A percentile compares a stretch with the other conserved stretches of the same genome.
Evolutionary conservation across 2,113 vertebrate species (phyloP).

Genomic region (Ursus arctos): DNA sequence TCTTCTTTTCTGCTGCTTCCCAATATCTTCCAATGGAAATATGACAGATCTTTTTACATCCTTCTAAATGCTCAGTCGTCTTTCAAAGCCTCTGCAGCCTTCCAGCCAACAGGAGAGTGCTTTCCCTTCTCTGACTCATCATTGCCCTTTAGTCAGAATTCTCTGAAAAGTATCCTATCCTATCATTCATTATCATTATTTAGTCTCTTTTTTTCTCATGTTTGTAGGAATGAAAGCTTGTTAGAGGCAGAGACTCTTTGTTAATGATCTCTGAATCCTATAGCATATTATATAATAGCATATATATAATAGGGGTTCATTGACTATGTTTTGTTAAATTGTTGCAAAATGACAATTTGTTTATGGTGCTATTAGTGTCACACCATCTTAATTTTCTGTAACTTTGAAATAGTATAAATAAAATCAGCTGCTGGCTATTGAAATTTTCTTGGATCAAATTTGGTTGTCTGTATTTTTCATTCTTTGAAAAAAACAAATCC

Average conservation of each 20-base stretch:
- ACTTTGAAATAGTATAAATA: neutral
- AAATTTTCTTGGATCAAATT: constrained; percentile 30
- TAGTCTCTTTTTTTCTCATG: neutral
- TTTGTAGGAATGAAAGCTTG: neutral
- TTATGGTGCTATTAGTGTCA: neutral
- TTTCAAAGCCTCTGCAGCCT: neutral
- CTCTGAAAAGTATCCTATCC: neutral
- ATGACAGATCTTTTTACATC: neutral
- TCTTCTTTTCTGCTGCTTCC: neutral
- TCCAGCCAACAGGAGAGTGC: neutral
- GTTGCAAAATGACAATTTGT: neutral
- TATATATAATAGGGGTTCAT: neutral
- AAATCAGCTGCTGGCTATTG: neutral
- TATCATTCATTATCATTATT: neutral
- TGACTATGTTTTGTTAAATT: neutral
- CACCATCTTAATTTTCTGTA: neutral
- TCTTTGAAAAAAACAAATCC: constrained; percentile 11
- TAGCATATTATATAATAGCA: neutral
- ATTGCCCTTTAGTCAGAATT: neutral
- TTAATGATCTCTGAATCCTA: neutral
- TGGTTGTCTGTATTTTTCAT: neutral
- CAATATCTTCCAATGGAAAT: neutral
- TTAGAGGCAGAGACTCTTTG: neutral
- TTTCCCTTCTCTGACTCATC: neutral
- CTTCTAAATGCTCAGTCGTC: neutral